Conservation (phyloP, 2,888 invertebrate species). For the Phrixothrix hirtus region DNA sequence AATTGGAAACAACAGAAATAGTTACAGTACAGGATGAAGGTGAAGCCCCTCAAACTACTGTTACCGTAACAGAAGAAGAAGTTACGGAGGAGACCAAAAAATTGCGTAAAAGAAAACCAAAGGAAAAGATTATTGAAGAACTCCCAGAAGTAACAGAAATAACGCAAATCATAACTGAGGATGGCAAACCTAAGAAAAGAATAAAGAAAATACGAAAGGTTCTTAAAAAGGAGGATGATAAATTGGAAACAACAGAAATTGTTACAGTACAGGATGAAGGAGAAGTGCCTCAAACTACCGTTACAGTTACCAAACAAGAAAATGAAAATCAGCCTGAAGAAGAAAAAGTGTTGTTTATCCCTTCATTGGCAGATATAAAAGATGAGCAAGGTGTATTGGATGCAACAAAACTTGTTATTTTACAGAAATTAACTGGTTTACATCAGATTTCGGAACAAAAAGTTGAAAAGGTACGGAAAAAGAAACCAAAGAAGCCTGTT, state of each 20-base stretch:
- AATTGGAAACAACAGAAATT: conserved; percentile 41
- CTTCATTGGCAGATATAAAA: no score
- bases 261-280: conserved; percentile 24
- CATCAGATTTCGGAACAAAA: conserved; percentile 6
- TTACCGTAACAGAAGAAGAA: conserved; percentile 41
- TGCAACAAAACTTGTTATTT: conserved; percentile 41
- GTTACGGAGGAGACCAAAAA: neutral
- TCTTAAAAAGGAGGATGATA: conserved; percentile 40
- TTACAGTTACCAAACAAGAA: no score
- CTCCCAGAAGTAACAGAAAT: conserved; percentile 18
- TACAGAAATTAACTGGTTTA: no score
- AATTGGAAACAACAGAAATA: neutral
- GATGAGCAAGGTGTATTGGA: conserved; percentile 43
- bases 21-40: conserved; percentile 38
- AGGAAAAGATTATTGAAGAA: neutral
- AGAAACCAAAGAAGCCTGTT: neutral
- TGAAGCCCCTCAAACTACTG: conserved; percentile 47
- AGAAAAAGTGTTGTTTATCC: no score
- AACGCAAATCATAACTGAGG: conserved; percentile 33
- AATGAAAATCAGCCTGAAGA: no score
- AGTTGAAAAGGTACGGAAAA: neutral
- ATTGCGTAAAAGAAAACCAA: neutral
- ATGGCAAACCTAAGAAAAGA: conserved; percentile 39
- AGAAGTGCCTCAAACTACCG: conserved; percentile 25
- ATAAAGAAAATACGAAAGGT: conserved; percentile 37